Evolutionary conservation across 30 jellyfish, hydroid and myxozoan species (phyloP), one percentile per base, ranked within the genome.

Genomic region (Hydractinia symbiolongicarpus): DNA sequence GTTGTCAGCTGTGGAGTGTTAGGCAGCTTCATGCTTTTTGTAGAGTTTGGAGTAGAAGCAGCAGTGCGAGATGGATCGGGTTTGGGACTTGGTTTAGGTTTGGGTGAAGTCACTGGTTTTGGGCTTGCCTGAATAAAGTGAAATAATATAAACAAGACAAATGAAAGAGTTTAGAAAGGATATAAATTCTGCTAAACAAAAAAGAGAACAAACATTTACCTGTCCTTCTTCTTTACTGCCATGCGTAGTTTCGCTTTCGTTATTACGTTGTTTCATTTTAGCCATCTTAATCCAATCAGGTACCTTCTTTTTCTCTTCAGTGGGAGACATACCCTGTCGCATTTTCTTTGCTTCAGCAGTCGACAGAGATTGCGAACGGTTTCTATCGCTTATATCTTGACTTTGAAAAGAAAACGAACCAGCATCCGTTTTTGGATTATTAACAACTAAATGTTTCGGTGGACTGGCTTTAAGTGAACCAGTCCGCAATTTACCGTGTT

Each of bases 261-360:
- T 51, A 54, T 77, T 76, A 7, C 50, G 66, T 57, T 77, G 95
- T 80, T 86, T 86, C 20, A 67, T 86, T 50, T 79, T 86, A 4
- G 95, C 95, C 19, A 86, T 86, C 20, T 81, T 84, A 9, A 86
- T 53, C 95, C 95, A 86, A 16, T 86, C 87, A 40, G 95, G 95
- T 19, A 66, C 75, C 21, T 86, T 73, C 16, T 67, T 58, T 53
- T 57, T 21, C 11, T 67, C 68, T 9, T 64, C 52, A 64, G 15
- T 64, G 19, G 74, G 74, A n/a, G 74, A 64, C 7, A 51, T 64
- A 13, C 52, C 17, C 16, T 51, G 74, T 7, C 74, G 74, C 44
- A 30, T 30, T 30, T 30, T 30, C 52, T 51, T 44, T 9, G 19
- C 72, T 49, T 74, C 83, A 20, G 21, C 83, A 50, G 68, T 74